Base-by-base conservation (phyloP, 92 coral and sea anemone species). In the Phenganax marumi region DNA sequence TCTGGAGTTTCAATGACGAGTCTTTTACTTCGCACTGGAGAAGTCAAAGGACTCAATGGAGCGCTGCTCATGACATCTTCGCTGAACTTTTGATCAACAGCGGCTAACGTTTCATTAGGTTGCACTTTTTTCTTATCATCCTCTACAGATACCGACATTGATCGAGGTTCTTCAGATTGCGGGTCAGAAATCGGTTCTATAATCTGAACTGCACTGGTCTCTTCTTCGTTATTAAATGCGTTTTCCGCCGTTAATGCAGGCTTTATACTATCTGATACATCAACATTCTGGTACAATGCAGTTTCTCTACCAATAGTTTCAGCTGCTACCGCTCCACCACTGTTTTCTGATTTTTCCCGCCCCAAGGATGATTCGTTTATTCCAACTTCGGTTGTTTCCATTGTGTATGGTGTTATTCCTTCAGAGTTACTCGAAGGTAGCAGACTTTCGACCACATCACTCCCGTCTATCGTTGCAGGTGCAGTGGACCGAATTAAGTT, bases 1-100 rank as follows among this genome's bases (percentile, higher is more conserved):
- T 78, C 83, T 60, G 83, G 83, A 7, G 57, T 78, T 63, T 61
- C 73, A 63, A 63, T 47, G 14, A 25, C 24, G 21, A 78, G 52
- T 62, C 60, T 78, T 61, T 62, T 78, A 19, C 73, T 78, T 78
- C 73, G 49, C 12, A 50, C 73, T 17, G 83, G 83, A 78, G 73
- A 63, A 12, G 70, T 55, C 12, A 12, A 53, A 56, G 21, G 60
- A 21, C 58, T 73, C 25, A 21, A 1, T 21, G 8, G 18, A 62
- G 64, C 19, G 65, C 60, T 73, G 21, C 14, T 52, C 8, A 18
- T 14, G 49, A 51, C 19, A 10, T 11, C 8, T 76, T 76, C 68
- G 16, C 24, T 14, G 14, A n/a, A 10, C 39, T 55, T 50, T 22
- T 24, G 25, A 56, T 50, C 77, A 52, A 22, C 53, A 6, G 64